These are phyloP conservation scores for Cheilosia variabilis DNA, from an alignment of 2,888 invertebrate genomes.

Conservation along the genomic window DNA sequence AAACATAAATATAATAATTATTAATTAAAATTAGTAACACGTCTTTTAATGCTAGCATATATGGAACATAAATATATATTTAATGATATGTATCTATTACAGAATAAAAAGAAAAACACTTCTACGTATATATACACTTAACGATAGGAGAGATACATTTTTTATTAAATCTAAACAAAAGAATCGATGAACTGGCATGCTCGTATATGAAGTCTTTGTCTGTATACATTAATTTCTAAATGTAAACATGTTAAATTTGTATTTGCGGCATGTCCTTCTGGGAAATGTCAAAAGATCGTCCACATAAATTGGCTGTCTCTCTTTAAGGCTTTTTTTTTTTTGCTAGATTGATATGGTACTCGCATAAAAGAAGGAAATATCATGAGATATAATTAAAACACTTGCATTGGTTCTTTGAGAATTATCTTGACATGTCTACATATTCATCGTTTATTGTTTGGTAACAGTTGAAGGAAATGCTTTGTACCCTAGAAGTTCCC, in stretches of 20 bases:
- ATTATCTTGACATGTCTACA: no score
- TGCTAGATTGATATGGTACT: not conserved
- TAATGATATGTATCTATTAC: slow-evolving; percentile 48
- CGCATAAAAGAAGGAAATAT: no score
- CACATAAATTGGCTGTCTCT: not conserved
- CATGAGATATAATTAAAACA: no score
- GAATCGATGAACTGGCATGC: not conserved
- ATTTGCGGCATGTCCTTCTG: not conserved
- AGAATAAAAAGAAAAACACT: slow-evolving; percentile 49
- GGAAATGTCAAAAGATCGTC: slow-evolving; percentile 6
- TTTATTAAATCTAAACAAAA: not conserved
- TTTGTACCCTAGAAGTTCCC: no score
- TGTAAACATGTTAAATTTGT: not conserved
- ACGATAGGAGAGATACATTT: slow-evolving; percentile 32
- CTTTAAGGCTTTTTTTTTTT: not conserved
- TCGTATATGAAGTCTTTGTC: not conserved
- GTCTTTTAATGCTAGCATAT: slow-evolving; percentile 74
- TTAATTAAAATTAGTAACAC: slow-evolving; percentile 72
- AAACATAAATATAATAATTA: slow-evolving; percentile 76
- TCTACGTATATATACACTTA: slow-evolving; percentile 38
- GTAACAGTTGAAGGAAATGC: no score
- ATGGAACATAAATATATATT: slow-evolving; percentile 59
- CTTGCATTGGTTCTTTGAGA: no score
- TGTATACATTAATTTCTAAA: not conserved
- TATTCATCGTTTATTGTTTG: no score